A percentile compares a stretch with the other conserved stretches of the same genome.
Evolutionary conservation across 2,888 invertebrate species (phyloP).

Genomic region (Pseudanteris insignis): DNA sequence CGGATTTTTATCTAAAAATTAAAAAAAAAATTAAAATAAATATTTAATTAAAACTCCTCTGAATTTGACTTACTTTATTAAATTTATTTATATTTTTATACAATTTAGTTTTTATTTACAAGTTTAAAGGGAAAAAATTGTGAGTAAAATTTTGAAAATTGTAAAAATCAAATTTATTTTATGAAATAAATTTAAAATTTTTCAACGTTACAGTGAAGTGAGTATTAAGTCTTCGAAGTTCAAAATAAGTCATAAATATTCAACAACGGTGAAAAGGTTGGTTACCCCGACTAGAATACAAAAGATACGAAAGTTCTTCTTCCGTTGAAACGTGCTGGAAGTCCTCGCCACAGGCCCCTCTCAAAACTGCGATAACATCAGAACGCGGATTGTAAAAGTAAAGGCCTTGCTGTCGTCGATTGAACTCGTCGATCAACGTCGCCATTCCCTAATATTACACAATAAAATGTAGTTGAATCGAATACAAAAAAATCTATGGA

Average conservation of each 20-base stretch:
- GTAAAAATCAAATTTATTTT: not conserved
- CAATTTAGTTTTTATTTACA: too few relatives aligned
- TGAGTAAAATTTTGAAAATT: not conserved
- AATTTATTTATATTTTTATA: too few relatives aligned
- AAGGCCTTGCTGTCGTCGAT: constrained; percentile 76
- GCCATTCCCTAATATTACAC: constrained; percentile 73
- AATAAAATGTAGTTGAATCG: not conserved
- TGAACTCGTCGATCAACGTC: constrained; percentile 77
- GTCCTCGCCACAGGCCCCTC: constrained; percentile 74
- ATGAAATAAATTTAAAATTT: not conserved
- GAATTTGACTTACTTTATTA: too few relatives aligned
- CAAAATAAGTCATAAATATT: constrained; percentile 24
- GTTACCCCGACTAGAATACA: constrained; percentile 61
- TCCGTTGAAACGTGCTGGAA: constrained; percentile 71
- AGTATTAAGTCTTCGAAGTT: too few relatives aligned
- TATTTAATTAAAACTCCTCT: too few relatives aligned
- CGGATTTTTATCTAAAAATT: constrained; percentile 55
- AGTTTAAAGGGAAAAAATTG: too few relatives aligned
- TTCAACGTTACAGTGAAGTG: too few relatives aligned
- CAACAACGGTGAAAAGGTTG: constrained; percentile 8
- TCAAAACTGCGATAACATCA: constrained; percentile 75
- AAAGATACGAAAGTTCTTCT: constrained; percentile 71
- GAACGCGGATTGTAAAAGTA: constrained; percentile 76
- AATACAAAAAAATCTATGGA: too few relatives aligned
- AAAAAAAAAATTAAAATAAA: too few relatives aligned